Conservation (phyloP, 2,113 vertebrate genomes). For the Vimba vimba region DNA sequence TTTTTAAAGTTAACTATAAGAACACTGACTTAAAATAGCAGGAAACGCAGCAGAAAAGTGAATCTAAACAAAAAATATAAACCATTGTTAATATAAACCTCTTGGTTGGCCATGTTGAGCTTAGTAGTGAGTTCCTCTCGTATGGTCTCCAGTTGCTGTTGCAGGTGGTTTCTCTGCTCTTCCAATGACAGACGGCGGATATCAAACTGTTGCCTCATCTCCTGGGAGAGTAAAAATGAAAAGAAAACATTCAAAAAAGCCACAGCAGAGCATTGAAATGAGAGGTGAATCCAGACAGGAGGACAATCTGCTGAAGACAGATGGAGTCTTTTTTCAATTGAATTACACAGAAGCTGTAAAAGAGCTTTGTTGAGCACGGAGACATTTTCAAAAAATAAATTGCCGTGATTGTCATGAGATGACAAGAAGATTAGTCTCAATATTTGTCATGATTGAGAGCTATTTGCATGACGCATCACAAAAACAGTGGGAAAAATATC, state of each 20-base stretch:
- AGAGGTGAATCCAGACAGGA: conserved; percentile 11
- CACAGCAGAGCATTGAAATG: background rate
- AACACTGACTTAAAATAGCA: too few species aligned
- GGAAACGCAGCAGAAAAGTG: too few species aligned
- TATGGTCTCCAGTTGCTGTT: conserved; percentile 87
- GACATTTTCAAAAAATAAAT: background rate
- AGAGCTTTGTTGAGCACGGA: background rate
- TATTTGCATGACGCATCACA: background rate
- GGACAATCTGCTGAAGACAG: conserved; percentile 9
- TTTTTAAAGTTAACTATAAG: too few species aligned
- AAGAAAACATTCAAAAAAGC: conserved; percentile 10
- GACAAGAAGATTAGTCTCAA: conserved; percentile 34
- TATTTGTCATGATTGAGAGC: conserved; percentile 19
- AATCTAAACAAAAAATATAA: background rate
- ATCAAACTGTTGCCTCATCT: conserved; percentile 92
- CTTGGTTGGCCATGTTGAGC: conserved; percentile 89
- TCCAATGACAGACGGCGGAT: conserved; percentile 88
- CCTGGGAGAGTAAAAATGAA: conserved; percentile 70
- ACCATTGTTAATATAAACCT: conserved; percentile 73
- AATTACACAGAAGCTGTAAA: conserved; percentile 14
- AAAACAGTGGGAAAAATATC: conserved; percentile 22
- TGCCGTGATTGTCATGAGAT: conserved; percentile 17
- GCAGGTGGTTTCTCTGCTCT: conserved; percentile 87
- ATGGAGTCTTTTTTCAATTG: background rate
- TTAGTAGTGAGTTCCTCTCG: conserved; percentile 89